Evolutionary conservation across 2,888 invertebrate genomes (phyloP).

Genomic region (Agrochola lychnidis): DNA sequence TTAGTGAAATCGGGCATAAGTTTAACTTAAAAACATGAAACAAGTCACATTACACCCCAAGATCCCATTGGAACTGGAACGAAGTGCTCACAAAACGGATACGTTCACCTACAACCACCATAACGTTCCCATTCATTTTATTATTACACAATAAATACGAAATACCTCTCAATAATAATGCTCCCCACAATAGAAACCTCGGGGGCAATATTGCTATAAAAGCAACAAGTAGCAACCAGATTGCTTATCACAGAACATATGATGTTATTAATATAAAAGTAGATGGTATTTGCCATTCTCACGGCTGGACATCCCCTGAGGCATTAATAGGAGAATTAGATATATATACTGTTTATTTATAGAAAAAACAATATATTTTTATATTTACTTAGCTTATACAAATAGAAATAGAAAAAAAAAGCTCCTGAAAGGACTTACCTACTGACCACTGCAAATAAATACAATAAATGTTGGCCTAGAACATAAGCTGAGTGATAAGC

Average conservation of each 20-base stretch:
- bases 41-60: background rate
- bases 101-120: constrained; percentile 2
- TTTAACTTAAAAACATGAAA: background rate
- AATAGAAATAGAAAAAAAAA: background rate
- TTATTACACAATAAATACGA: constrained; percentile 39
- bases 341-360: background rate
- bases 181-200: constrained; percentile 15
- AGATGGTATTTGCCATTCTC: constrained; percentile 11
- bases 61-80: background rate
- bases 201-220: constrained; percentile 34
- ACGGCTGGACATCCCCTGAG: constrained; percentile 3
- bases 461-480: background rate
- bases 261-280: constrained; percentile 50
- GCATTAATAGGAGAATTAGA: background rate
- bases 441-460: too few species aligned
- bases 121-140: constrained; percentile 15
- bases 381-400: background rate
- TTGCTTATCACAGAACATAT: constrained; percentile 40
- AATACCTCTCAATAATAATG: constrained; percentile 19
- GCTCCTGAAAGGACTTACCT: too few species aligned
- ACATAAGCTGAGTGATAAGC: background rate
- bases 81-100: background rate
- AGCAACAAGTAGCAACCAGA: constrained; percentile 42
- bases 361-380: background rate
- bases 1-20: background rate